Evolutionary conservation across 2,888 invertebrate species (phyloP), one percentile per base, ranked within the genome.

Genomic region (Ophion obscuratus): DNA sequence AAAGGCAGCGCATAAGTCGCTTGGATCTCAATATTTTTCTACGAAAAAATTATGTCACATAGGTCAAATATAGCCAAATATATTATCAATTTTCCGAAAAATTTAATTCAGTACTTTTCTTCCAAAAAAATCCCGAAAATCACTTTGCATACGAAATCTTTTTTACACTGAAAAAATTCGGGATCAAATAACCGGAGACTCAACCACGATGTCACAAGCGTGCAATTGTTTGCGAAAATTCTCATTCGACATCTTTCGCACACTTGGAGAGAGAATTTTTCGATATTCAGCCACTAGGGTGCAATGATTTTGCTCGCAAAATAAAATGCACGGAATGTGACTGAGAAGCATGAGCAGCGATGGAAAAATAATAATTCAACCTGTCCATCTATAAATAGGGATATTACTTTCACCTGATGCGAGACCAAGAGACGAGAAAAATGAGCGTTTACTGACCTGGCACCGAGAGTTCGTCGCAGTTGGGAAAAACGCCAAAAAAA

Each of bases 401-500:
- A 53, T 17, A 14, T 53, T 53, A 53, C 53, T 53, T 53, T 53
- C 53, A 53, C 53, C 53, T 2, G 53, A 53, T 53, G 11, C 17
- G 5, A 14, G 17, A 53, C 17, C 14, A n/a, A 17, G 11, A 14
- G 27, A 62, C 6, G 62, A 76, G 71, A 62, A 17, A 64, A 64
- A 47, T 5, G 62, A 47, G 44, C 27, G 66, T 85, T 85, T 73
- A 85, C 85, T 83, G 67, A 86, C 86, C 86, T 86, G 76, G 68
- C 47, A 76, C 80, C 74, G 44, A 66, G 53, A 68, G 67, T 24
- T 76, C 62, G 75, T 64, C 9, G 85, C n/a, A 64, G 79, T 64
- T 76, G 79, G 36, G 17, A 66, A 85, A 79, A 75, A 64, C 44
- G 17, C 53, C 62, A 17, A 74, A 24, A 79, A 66, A 79, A 57